Evolutionary conservation across 1,140 invertebrate genomes (phyloP).

Genomic region (Tetranychus urticae): DNA sequence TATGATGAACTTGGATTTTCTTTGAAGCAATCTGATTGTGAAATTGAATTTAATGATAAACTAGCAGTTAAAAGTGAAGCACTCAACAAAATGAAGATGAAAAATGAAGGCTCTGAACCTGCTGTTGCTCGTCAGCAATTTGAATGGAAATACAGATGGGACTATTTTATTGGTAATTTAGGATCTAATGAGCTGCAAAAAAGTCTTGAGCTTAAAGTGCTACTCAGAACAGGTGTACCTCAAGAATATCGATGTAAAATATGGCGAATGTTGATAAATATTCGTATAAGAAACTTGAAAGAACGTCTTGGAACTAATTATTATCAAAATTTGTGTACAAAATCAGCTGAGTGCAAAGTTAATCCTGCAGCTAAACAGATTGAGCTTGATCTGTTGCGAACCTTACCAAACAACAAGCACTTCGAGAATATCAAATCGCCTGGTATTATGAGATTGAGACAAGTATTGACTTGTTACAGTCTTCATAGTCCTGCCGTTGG

Average conservation of each 20-base stretch:
- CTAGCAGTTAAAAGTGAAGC: background rate
- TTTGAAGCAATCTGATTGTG: background rate
- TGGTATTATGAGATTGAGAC: slow-evolving; percentile 23
- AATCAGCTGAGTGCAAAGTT: background rate
- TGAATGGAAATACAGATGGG: slow-evolving; percentile 20
- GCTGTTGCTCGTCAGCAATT: background rate
- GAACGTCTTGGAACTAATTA: background rate
- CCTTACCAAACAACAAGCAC: slow-evolving; percentile 27
- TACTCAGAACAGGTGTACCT: slow-evolving; percentile 19
- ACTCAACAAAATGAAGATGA: background rate
- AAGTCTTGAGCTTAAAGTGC: slow-evolving; percentile 17
- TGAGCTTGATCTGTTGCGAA: slow-evolving; percentile 28
- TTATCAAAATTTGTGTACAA: slow-evolving; percentile 3
- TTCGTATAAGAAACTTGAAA: background rate
- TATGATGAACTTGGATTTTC: slow-evolving; percentile 11
- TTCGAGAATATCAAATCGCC: slow-evolving; percentile 25
- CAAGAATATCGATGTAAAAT: slow-evolving; percentile 19
- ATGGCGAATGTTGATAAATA: slow-evolving; percentile 14
- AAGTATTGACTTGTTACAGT: slow-evolving; percentile 27
- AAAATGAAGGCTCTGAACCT: background rate
- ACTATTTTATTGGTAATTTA: slow-evolving; percentile 21
- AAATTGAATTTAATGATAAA: background rate
- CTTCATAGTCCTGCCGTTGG: slow-evolving; percentile 25
- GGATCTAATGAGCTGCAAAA: slow-evolving; percentile 14
- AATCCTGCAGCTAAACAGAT: slow-evolving; percentile 19